phyloP scores from a whole-genome alignment of 2,797 vertebrate species.

The Lophius americanus region DNA sequence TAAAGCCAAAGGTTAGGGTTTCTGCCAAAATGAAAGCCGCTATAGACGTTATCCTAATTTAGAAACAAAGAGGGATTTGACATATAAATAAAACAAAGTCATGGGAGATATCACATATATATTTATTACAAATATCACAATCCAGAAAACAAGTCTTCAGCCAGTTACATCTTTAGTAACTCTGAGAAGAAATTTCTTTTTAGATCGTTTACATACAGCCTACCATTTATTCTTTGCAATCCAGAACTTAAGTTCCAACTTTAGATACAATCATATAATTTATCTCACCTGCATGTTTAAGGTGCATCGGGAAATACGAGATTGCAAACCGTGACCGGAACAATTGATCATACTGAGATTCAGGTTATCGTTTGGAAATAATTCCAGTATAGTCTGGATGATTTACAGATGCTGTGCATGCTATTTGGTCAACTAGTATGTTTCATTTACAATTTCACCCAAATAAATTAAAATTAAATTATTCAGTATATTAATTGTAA shows the following conservation, averaged over 20 bases:
- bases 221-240: constrained; percentile 51
- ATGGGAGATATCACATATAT: constrained; percentile 64
- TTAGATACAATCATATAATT: constrained; percentile 28
- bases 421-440: constrained; percentile 37
- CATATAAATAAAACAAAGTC: constrained; percentile 9
- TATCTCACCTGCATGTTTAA: constrained; percentile 54
- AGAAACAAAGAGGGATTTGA: not conserved
- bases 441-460: constrained; percentile 44
- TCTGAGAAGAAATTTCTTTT: constrained; percentile 62
- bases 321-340: constrained; percentile 42
- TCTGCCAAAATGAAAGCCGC: not conserved
- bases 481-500: constrained; percentile 38
- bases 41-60: no score
- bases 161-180: constrained; percentile 81
- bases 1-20: no score
- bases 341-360: constrained; percentile 36
- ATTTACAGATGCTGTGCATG: constrained; percentile 49
- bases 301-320: constrained; percentile 64
- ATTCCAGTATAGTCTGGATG: constrained; percentile 43
- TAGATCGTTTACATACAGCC: constrained; percentile 69
- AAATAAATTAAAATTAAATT: constrained; percentile 23
- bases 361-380: constrained; percentile 41
- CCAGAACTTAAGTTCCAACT: constrained; percentile 44
- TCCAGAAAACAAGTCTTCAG: constrained; percentile 75
- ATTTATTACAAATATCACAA: constrained; percentile 87